Evolutionary conservation across 2,113 vertebrate species (phyloP), one percentile per base, ranked within the genome.

Genomic region (Tringa solitaria): DNA sequence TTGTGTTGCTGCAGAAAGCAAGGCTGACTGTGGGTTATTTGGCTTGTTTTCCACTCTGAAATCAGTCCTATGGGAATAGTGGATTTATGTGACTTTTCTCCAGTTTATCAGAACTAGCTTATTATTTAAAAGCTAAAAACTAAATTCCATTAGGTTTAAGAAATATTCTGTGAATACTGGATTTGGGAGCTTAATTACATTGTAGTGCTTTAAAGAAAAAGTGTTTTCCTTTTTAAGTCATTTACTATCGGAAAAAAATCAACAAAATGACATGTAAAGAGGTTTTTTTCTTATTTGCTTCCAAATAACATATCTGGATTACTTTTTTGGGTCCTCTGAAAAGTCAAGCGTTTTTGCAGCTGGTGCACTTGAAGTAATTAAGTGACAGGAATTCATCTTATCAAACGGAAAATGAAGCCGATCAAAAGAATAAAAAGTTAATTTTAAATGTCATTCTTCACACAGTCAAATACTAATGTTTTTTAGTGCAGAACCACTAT

Each of bases 261-360:
- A 65, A 16, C 26, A 60, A 85, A 93, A 91, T 59, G 3, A 69
- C 17, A 35, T 24, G 7, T 54, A 26, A 77, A 75, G 23, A 74
- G 12, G 6, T 53, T 70, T 53, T 51, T 59, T 83, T 72, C 17
- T 53, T 95, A 46, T 53, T 90, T 68, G 41, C 30, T 91, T 17
- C 6, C 15, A 59, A 48, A 54, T 46, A 69, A 2, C 20, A 9
- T 70, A 64, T 54, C n/a, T 81, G 32, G 11, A 77, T 79, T 82
- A 65, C 15, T 63, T 70, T 80, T 41, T 74, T 14, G 13, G 33
- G 37, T 13, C 30, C 14, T 91, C 19, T 76, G 54, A 32, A 95
- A 90, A 92, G 14, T 65, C 80, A 89, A 96, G 61, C 83, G 35
- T 26, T 79, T 95, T 87, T 92, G 45, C 53, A 92, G 84, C 72